Conservation (phyloP, 2,888 invertebrate species). For the Cerastis leucographa region DNA sequence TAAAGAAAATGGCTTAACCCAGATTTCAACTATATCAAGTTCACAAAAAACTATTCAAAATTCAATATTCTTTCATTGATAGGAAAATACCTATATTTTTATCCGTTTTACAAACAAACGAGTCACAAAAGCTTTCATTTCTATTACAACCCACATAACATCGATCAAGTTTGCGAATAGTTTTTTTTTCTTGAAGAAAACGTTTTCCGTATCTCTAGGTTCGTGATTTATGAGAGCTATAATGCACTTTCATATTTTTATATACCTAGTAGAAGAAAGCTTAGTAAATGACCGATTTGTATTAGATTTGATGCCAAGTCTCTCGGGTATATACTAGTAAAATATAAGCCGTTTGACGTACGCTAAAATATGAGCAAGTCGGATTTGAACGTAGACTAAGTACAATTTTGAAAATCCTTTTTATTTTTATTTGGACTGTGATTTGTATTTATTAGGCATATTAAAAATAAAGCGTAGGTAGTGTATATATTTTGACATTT, state of each 20-base stretch:
- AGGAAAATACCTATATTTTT: not conserved
- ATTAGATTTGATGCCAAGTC: constrained; percentile 52
- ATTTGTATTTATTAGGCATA: constrained; percentile 13
- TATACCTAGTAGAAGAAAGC: constrained; percentile 39
- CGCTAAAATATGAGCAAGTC: constrained; percentile 9
- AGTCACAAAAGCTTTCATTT: constrained; percentile 19
- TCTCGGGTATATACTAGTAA: constrained; percentile 3
- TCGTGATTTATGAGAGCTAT: constrained; percentile 51
- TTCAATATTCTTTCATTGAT: not conserved
- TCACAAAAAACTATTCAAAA: not conserved
- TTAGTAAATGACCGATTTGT: constrained; percentile 53
- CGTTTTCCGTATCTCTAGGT: constrained; percentile 15
- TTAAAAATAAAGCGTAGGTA: constrained; percentile 7
- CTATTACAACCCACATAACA: constrained; percentile 24
- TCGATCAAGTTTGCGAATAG: constrained; percentile 50
- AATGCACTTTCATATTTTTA: constrained; percentile 46
- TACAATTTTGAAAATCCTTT: constrained; percentile 1
- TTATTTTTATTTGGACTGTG: constrained; percentile 10
- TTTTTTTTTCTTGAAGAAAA: constrained; percentile 34
- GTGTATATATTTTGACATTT: not conserved
- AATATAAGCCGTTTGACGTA: constrained; percentile 14
- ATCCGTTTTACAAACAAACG: constrained; percentile 14
- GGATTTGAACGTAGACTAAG: constrained; percentile 3
- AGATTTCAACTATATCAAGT: not conserved
- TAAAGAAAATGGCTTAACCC: not conserved